Evolutionary conservation across 1,140 invertebrate species (phyloP).

Genomic region (Apocrypta bakeri): DNA sequence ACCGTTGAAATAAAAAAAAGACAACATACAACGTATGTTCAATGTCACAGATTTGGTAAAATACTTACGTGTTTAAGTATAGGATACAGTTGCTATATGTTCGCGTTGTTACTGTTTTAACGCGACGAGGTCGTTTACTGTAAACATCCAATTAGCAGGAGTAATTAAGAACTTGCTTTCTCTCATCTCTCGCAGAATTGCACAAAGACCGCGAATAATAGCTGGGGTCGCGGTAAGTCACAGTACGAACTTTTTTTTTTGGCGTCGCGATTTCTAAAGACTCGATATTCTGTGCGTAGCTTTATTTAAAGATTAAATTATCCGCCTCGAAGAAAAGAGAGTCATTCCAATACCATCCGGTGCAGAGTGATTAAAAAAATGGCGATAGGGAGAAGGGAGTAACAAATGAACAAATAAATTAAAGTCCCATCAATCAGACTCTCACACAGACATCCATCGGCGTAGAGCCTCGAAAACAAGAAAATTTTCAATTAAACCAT

Average conservation of each 20-base stretch:
- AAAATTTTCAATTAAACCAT: conserved; percentile 11
- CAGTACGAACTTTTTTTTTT: neutral
- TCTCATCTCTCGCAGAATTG: neutral
- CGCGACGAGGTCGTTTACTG: neutral
- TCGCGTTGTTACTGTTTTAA: too few relatives aligned
- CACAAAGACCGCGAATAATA: neutral
- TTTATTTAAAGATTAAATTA: too few relatives aligned
- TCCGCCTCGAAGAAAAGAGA: too few relatives aligned
- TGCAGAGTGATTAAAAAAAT: neutral
- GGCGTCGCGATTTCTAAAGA: too few relatives aligned
- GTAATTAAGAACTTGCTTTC: neutral
- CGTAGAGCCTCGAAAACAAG: neutral
- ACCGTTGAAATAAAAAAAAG: too few relatives aligned
- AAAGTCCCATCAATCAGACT: neutral
- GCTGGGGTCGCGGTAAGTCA: neutral
- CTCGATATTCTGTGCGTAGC: too few relatives aligned
- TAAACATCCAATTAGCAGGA: conserved; percentile 1
- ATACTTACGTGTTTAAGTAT: too few relatives aligned
- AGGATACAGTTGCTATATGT: neutral
- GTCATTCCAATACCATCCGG: too few relatives aligned
- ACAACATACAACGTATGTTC: too few relatives aligned
- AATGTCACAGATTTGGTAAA: too few relatives aligned
- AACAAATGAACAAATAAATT: neutral
- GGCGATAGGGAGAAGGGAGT: neutral
- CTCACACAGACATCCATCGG: neutral